These are phyloP conservation scores for Umimayanthus kanabou DNA, from an alignment of 92 coral and sea anemone species.

Conservation along the genomic window DNA sequence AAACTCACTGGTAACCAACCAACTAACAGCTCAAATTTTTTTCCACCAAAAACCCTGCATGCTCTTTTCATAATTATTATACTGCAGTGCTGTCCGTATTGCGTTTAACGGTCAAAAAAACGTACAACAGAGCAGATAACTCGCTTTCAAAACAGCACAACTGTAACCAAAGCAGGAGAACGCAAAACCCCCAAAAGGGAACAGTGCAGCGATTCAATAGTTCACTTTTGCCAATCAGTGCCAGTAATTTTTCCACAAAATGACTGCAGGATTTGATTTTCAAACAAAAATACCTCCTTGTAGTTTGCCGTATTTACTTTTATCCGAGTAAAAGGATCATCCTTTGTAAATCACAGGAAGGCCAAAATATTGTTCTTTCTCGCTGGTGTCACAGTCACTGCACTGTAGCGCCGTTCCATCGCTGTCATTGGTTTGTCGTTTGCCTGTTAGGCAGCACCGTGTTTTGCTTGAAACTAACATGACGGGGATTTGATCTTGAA, in stretches of 20 bases:
- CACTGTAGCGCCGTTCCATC: neutral
- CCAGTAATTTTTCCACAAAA: neutral
- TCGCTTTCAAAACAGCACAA: neutral
- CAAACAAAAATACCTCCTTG: neutral
- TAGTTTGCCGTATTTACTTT: neutral
- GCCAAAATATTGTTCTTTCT: neutral
- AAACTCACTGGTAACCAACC: no score
- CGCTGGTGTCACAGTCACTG: neutral
- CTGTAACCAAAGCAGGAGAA: neutral
- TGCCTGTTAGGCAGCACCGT: neutral
- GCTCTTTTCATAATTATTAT: neutral
- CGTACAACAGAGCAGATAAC: neutral
- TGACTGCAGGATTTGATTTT: neutral
- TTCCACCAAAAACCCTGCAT: neutral
- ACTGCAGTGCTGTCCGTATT: neutral
- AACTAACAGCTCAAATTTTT: no score
- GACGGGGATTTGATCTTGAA: slow-evolving; percentile 19
- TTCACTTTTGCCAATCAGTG: neutral
- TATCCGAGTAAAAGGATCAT: no score
- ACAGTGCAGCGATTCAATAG: no score
- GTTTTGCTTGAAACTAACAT: neutral
- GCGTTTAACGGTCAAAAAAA: neutral
- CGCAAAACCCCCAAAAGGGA: neutral
- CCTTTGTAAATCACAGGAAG: neutral
- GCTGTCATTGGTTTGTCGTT: neutral